These are phyloP conservation scores for Pelodiscus sinensis DNA, from an alignment of 2,113 vertebrate genomes.

Conservation along the genomic window DNA sequence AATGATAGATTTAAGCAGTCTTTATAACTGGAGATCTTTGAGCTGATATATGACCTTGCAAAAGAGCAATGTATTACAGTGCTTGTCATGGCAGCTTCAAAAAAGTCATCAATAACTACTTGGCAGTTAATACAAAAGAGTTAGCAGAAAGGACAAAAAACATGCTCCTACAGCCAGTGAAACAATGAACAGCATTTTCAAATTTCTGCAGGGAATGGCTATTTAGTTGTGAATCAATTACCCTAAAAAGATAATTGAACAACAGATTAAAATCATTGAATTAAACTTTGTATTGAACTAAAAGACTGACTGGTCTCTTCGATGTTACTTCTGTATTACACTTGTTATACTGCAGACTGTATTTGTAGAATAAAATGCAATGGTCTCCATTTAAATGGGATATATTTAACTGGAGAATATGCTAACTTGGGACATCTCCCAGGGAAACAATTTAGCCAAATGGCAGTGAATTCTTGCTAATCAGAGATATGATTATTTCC, in stretches of 20 bases:
- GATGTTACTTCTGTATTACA: not conserved
- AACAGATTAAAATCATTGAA: not conserved
- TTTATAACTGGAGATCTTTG: slow-evolving; percentile 31
- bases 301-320: not conserved
- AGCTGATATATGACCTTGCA: slow-evolving; percentile 34
- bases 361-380: not conserved
- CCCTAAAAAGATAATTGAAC: slow-evolving; percentile 14
- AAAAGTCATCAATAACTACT: slow-evolving; percentile 51
- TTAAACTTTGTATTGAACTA: not conserved
- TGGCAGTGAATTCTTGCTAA: not conserved
- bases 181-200: slow-evolving; percentile 10
- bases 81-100: slow-evolving; percentile 34
- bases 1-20: slow-evolving; percentile 42
- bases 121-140: slow-evolving; percentile 43
- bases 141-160: slow-evolving; percentile 29
- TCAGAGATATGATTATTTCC: not conserved
- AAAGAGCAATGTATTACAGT: slow-evolving; percentile 49
- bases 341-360: not conserved
- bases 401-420: not conserved
- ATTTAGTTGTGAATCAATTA: slow-evolving; percentile 31
- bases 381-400: slow-evolving; percentile 3
- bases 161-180: not conserved
- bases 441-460: not conserved
- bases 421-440: slow-evolving; percentile 17
- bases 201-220: slow-evolving; percentile 1